Evolutionary conservation across 1,140 invertebrate genomes (phyloP), one percentile per base, ranked within the genome.

Genomic region (Nebria ingens): DNA sequence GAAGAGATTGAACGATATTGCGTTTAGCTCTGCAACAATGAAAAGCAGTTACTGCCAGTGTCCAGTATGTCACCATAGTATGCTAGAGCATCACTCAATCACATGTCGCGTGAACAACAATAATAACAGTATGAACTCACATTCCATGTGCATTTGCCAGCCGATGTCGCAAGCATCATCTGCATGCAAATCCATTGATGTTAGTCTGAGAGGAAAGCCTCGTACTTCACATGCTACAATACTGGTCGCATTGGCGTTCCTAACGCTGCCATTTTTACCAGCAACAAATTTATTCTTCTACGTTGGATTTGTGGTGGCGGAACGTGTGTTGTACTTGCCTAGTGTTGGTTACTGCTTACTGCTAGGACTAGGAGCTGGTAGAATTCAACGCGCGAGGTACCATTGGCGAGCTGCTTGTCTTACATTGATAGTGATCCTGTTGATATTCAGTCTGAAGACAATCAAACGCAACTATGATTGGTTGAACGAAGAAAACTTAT

Each of bases 281-380:
- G 93, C 95, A 12, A 88, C 89, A 55, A 98, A 98, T 77, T 71
- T 86, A 52, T 84, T 97, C 69, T 96, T 97, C 75, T 94, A 95
- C 65, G 94, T 98, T 54, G 95, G 95, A 4, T 98, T 98, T 71
- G 93, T 97, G 20, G 89, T 98, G 6, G 95, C 95, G 25, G 95
- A 98, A 73, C 78, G 95, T 58, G 87, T 98, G 52, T 77, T 98
- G 19, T 98, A 98, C 71, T 80, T 96, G 65, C 94, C 95, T 21
- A 97, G 92, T 71, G 89, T 97, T 61, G 96, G 96, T 23, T 94
- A 89, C 71, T 97, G 92, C 73, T 78, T 98, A 59, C 75, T 97
- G 38, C 73, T 93, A 13, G 91, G 88, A 15, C 75, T 91, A 34
- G 89, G 85, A 2, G 78, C 82, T 55, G 78, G 80, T 53, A 78